Conservation (phyloP, 2,113 vertebrate species). For the Cranoglanis bouderius region DNA sequence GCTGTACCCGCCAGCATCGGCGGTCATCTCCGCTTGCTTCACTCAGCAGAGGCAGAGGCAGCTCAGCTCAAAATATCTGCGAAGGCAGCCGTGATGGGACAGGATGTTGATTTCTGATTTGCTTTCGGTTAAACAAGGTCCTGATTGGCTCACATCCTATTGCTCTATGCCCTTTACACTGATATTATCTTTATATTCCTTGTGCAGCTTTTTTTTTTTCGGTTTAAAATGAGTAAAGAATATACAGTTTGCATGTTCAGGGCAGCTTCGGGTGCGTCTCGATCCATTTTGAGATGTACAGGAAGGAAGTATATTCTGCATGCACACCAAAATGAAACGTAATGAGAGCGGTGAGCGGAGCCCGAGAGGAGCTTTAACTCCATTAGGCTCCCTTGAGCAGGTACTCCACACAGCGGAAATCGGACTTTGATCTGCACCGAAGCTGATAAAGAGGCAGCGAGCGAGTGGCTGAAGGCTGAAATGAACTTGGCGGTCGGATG, state of each 20-base stretch:
- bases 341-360: conserved; percentile 21
- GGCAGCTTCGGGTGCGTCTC: neutral
- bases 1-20: conserved; percentile 42
- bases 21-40: conserved; percentile 27
- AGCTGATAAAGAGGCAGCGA: conserved; percentile 29
- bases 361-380: conserved; percentile 43
- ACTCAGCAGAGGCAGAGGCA: neutral
- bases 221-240: neutral
- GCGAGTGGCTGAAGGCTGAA: conserved; percentile 15
- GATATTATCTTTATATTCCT: neutral
- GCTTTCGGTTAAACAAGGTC: neutral
- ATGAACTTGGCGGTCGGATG: conserved; percentile 36
- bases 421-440: conserved; percentile 42
- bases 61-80: conserved; percentile 29
- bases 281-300: conserved; percentile 16
- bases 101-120: neutral
- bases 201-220: neutral
- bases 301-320: conserved; percentile 9
- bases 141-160: neutral
- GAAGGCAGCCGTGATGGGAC: neutral
- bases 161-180: neutral
- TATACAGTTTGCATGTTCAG: neutral
- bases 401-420: conserved; percentile 38
- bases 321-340: conserved; percentile 20
- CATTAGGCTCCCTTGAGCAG: conserved; percentile 46